Percentiles rank a stretch among this genome's conserved stretches.
phyloP scores from a whole-genome alignment of 1,140 invertebrate species.

The Diachasma alloeum region DNA sequence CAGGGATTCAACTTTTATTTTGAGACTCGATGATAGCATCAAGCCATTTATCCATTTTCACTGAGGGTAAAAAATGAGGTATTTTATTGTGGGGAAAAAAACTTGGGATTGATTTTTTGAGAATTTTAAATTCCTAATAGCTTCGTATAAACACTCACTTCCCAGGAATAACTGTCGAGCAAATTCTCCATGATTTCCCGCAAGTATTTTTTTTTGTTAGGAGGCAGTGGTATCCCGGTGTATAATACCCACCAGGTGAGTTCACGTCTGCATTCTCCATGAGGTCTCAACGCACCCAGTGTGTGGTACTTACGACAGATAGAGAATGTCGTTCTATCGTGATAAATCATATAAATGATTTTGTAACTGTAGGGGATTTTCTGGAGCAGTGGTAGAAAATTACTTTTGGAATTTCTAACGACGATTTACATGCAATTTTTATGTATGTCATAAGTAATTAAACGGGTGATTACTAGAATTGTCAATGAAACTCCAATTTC shows the following conservation, averaged over 20 bases:
- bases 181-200: constrained; percentile 18
- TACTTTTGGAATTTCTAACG: too few species aligned
- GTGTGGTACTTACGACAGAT: not conserved
- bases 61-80: not conserved
- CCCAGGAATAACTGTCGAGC: constrained; percentile 17
- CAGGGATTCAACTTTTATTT: constrained; percentile 15
- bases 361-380: too few species aligned
- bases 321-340: not conserved
- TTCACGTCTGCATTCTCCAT: constrained; percentile 22
- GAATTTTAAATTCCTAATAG: not conserved
- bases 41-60: not conserved
- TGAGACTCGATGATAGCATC: not conserved
- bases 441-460: too few species aligned
- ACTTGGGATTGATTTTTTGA: not conserved
- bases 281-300: too few species aligned
- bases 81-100: not conserved
- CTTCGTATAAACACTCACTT: not conserved
- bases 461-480: too few species aligned
- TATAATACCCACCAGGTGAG: constrained; percentile 10
- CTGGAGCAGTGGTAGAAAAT: too few species aligned
- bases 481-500: too few species aligned
- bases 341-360: not conserved
- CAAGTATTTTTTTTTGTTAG: constrained; percentile 16
- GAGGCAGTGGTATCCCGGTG: not conserved
- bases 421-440: too few species aligned